A percentile compares a stretch with the other conserved stretches of the same genome.
Evolutionary conservation across 1,140 invertebrate species (phyloP).

Genomic region (Zeugodacus cucurbitae): DNA sequence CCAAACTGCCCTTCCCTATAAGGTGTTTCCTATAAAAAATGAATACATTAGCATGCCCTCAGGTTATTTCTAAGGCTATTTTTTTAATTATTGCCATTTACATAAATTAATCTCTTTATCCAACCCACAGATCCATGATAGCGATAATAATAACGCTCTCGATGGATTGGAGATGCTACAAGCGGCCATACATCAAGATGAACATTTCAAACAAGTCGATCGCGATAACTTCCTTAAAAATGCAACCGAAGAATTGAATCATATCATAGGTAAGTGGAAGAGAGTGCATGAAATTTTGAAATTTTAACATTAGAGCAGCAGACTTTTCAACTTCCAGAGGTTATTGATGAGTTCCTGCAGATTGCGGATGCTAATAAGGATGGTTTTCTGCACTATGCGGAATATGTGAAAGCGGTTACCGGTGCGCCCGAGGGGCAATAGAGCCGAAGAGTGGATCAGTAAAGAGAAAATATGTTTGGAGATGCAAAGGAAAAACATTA

Average conservation of each 20-base stretch:
- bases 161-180: slow-evolving; percentile 83
- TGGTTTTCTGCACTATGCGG: slow-evolving; percentile 80
- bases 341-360: slow-evolving; percentile 79
- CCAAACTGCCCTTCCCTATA: too few relatives aligned
- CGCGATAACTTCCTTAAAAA: slow-evolving; percentile 55
- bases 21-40: too few relatives aligned
- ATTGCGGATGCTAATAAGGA: slow-evolving; percentile 83
- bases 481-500: neutral
- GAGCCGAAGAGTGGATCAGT: neutral
- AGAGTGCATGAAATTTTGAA: neutral
- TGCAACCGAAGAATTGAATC: slow-evolving; percentile 59
- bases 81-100: too few relatives aligned
- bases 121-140: slow-evolving; percentile 68
- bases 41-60: too few relatives aligned
- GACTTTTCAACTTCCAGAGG: slow-evolving; percentile 68
- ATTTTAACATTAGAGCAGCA: slow-evolving; percentile 13
- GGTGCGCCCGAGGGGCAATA: slow-evolving; percentile 42
- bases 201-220: slow-evolving; percentile 57
- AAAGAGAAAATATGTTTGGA: neutral
- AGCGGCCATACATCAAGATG: slow-evolving; percentile 70
- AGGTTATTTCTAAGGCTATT: too few relatives aligned
- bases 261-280: slow-evolving; percentile 57
- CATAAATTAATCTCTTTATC: neutral
- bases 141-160: slow-evolving; percentile 79
- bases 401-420: slow-evolving; percentile 71